Evolutionary conservation across 1,140 invertebrate species (phyloP).

Genomic region (Parasteatoda tepidariorum): DNA sequence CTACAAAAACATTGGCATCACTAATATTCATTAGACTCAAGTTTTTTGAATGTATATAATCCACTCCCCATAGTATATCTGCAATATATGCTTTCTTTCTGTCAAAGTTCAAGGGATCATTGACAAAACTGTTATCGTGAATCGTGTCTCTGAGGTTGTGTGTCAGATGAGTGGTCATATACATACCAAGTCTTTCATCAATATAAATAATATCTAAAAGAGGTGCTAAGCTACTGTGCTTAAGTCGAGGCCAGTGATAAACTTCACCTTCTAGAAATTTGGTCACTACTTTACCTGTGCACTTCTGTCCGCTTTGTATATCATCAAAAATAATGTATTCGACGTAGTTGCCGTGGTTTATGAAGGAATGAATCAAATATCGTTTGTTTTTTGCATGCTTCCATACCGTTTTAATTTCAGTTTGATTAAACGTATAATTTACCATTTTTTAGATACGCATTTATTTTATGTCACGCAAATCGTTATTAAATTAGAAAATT

Average conservation of each 20-base stretch:
- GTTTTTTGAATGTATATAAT: conserved; percentile 1
- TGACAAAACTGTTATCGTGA: not conserved
- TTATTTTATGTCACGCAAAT: too few relatives aligned
- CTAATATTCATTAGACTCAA: conserved; percentile 10
- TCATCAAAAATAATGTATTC: conserved; percentile 14
- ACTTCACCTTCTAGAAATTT: conserved; percentile 12
- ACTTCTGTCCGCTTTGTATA: not conserved
- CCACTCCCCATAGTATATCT: not conserved
- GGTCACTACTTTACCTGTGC: not conserved
- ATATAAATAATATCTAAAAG: conserved; percentile 1
- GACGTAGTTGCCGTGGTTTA: not conserved
- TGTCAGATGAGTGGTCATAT: not conserved
- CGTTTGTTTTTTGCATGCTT: not conserved
- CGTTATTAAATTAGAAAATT: too few relatives aligned
- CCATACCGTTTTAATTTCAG: not conserved
- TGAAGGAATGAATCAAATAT: not conserved
- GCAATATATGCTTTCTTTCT: not conserved
- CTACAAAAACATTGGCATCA: not conserved
- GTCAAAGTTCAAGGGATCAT: not conserved
- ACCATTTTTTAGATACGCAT: not conserved
- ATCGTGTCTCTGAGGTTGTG: not conserved
- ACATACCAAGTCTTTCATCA: not conserved
- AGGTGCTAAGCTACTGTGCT: conserved; percentile 11
- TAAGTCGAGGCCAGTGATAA: conserved; percentile 14
- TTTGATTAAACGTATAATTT: not conserved